phyloP scores from a whole-genome alignment of 2,113 vertebrate species.

The Coregonus clupeaformis region DNA sequence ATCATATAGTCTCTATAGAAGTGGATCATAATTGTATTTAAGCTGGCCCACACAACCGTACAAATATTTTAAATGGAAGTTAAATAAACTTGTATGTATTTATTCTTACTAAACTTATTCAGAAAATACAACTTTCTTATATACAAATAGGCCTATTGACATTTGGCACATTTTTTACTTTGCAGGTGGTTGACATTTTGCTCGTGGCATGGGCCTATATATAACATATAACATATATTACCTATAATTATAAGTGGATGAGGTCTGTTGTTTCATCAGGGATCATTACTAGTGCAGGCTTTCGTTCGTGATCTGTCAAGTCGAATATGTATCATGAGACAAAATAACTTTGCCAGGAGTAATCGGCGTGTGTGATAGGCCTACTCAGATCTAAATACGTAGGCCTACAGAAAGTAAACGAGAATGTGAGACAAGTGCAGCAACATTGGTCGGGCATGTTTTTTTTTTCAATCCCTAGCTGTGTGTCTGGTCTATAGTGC shows the following conservation, averaged over 20 bases:
- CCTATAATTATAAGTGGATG: too few species aligned
- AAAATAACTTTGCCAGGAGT: conserved; percentile 73
- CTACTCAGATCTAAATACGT: conserved; percentile 60
- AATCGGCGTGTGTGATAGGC: conserved; percentile 73
- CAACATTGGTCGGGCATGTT: conserved; percentile 46
- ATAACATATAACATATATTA: too few species aligned
- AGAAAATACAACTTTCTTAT: too few species aligned
- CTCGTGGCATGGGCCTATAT: too few species aligned
- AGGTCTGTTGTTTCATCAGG: neutral
- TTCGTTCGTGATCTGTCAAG: conserved; percentile 73
- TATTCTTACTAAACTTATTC: too few species aligned
- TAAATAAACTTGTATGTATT: too few species aligned
- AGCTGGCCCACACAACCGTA: too few species aligned
- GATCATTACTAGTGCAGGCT: conserved; percentile 63
- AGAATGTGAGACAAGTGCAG: conserved; percentile 70
- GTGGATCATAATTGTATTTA: too few species aligned
- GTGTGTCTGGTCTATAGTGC: conserved; percentile 34
- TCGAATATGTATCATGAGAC: conserved; percentile 75
- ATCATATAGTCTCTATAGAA: neutral
- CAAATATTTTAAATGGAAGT: too few species aligned
- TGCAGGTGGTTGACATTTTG: too few species aligned
- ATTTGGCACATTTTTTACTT: too few species aligned
- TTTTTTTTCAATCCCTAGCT: conserved; percentile 25
- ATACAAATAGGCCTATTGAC: too few species aligned
- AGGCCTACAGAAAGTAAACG: conserved; percentile 53